Evolutionary conservation across 2,797 vertebrate species (phyloP), one percentile per base, ranked within the genome.

Genomic region (Pelochelys cantorii): DNA sequence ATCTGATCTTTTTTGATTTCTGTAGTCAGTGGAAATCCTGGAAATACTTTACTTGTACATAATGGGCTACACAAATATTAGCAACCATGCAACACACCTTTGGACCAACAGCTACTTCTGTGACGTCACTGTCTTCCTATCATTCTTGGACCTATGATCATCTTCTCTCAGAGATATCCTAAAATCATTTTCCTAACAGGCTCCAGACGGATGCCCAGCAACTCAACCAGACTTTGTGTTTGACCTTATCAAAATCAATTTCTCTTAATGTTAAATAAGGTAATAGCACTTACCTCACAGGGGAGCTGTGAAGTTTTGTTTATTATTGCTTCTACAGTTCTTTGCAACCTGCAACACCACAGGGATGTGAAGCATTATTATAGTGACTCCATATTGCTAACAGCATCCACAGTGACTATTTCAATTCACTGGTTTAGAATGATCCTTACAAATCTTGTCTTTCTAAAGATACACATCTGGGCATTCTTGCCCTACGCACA

Each of bases 101-200:
- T 83, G n/a, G 29, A 80, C 75, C 62, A 82, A 48, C 65, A 85
- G 22, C 78, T 20, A 74, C 0, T 1, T 34, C 87, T 92, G 22
- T 60, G 31, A 95, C 78, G 80, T 89, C 84, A 74, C 81, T 48
- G 29, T 2, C 4, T 15, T 79, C 25, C 37, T 5, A 1, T 9
- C 3, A 2, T 13, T 89, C 89, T 55, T 7, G 37, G 83, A 87
- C 87, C 68, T 68, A 54, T 1, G 84, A 80, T 78, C 15, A 0
- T 34, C 83, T 53, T 59, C 94, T 91, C 90, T 82, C 81, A 90
- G 86, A 92, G 81, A 71, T 52, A 81, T 79, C 31, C 22, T 56
- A 83, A 83, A 92, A 31, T 3, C 12, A 74, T 74, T 29, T 92
- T 94, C 83, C 83, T 62, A 91, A 77, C 60, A 90, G 81, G 25